Percentiles rank a stretch among this genome's conserved stretches.
Evolutionary conservation across 2,797 vertebrate genomes (phyloP).

Genomic region (Hipposideros larvatus): DNA sequence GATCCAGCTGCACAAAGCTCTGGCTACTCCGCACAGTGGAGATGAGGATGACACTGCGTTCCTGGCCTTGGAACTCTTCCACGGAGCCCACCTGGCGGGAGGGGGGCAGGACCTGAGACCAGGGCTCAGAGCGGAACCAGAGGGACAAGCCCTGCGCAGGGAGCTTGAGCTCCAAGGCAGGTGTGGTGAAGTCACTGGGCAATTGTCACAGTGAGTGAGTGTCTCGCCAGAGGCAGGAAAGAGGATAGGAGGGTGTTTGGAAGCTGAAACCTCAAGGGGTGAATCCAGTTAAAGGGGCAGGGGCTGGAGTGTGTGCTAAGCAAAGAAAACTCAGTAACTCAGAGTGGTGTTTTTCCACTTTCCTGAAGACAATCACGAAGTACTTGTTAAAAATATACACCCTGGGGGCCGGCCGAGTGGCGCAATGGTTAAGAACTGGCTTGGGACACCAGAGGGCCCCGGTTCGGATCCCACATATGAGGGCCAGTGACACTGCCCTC

Average conservation of each 20-base stretch:
- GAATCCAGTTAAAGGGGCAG: not conserved
- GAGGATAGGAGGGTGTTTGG: not conserved
- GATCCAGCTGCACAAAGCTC: constrained; percentile 88
- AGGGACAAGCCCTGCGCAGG: not conserved
- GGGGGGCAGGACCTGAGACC: not conserved
- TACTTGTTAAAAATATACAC: not conserved
- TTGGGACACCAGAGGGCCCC: too few relatives aligned
- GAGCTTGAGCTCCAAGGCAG: not conserved
- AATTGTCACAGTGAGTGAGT: not conserved
- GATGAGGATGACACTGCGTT: constrained; percentile 94
- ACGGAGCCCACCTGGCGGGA: constrained; percentile 95
- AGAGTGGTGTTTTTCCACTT: not conserved
- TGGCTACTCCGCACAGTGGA: constrained; percentile 94
- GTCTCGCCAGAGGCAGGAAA: not conserved
- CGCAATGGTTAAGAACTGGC: too few relatives aligned
- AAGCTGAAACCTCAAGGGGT: not conserved
- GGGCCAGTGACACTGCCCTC: too few relatives aligned
- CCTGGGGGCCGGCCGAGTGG: too few relatives aligned
- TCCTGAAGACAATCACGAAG: not conserved
- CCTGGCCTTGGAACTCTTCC: constrained; percentile 98
- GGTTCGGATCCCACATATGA: too few relatives aligned
- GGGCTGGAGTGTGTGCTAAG: not conserved
- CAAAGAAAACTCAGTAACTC: not conserved
- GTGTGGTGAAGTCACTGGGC: not conserved
- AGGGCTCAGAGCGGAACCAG: fast-evolving